These are phyloP conservation scores for Galbula dea DNA, from an alignment of 2,113 vertebrate species.

Conservation along the genomic window DNA sequence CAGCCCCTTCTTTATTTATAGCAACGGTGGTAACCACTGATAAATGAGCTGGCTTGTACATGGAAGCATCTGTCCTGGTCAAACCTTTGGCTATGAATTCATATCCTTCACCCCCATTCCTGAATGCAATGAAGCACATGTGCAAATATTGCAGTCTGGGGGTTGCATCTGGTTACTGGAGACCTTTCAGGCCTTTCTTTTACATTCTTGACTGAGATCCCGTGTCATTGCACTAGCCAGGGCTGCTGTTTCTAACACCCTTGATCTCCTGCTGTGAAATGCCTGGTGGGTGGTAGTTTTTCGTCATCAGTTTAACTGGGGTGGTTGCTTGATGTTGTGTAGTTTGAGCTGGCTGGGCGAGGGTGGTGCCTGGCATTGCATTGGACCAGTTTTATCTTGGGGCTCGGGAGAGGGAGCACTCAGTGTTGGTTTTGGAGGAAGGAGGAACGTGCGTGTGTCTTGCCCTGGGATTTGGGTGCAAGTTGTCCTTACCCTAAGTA, in stretches of 20 bases:
- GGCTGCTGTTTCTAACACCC: neutral
- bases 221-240: fast-evolving
- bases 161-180: fast-evolving
- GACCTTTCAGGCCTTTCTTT: neutral
- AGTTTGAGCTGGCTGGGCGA: neutral
- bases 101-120: neutral
- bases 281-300: neutral
- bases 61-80: conserved; percentile 8
- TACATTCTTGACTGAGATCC: fast-evolving
- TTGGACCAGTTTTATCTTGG: neutral
- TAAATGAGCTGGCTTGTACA: conserved; percentile 18
- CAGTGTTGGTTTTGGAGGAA: neutral
- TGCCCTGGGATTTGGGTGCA: neutral
- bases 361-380: neutral
- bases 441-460: fast-evolving
- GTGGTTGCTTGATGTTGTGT: neutral
- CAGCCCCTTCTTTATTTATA: conserved; percentile 51
- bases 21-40: conserved; percentile 49
- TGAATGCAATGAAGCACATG: neutral
- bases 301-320: neutral
- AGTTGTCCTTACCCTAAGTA: too few species aligned
- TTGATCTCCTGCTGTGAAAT: neutral
- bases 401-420: neutral
- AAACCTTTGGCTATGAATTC: conserved; percentile 17
- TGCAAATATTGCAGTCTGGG: neutral